A percentile compares a stretch with the other conserved stretches of the same genome.
phyloP scores from a whole-genome alignment of 2,113 vertebrate genomes.

The Hemichromis elongatus region DNA sequence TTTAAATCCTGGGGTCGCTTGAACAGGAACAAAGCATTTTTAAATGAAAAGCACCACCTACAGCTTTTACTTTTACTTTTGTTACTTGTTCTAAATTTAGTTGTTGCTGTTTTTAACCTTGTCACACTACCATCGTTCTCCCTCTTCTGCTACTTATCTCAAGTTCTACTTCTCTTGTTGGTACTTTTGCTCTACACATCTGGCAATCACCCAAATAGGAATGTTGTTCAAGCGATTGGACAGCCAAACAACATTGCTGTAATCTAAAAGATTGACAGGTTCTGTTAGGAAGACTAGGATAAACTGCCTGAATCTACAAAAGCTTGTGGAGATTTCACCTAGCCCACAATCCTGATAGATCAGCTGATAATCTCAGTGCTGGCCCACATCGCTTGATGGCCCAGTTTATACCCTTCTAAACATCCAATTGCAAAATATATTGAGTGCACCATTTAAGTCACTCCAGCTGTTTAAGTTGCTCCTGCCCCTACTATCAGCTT shows the following conservation, averaged over 20 bases:
- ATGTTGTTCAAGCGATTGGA: background rate
- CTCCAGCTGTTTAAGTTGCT: background rate
- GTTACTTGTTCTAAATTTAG: background rate
- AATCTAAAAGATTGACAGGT: background rate
- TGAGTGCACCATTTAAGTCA: background rate
- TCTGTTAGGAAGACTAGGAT: background rate
- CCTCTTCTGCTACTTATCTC: background rate
- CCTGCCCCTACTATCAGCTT: background rate
- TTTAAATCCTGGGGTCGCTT: rapidly evolving
- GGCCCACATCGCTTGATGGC: background rate
- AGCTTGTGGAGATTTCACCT: background rate
- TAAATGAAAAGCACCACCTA: background rate
- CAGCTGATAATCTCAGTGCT: background rate
- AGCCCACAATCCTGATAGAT: background rate
- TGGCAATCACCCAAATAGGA: background rate
- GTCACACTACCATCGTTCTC: background rate
- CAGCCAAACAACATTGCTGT: background rate
- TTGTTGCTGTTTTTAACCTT: background rate
- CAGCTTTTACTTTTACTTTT: background rate
- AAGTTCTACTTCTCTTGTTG: background rate
- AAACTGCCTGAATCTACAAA: background rate
- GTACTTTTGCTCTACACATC: background rate
- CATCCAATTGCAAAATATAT: background rate
- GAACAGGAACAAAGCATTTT: background rate
- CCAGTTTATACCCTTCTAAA: background rate